Conservation (phyloP, 1,140 invertebrate genomes). For the Leptinotarsa defecta region DNA sequence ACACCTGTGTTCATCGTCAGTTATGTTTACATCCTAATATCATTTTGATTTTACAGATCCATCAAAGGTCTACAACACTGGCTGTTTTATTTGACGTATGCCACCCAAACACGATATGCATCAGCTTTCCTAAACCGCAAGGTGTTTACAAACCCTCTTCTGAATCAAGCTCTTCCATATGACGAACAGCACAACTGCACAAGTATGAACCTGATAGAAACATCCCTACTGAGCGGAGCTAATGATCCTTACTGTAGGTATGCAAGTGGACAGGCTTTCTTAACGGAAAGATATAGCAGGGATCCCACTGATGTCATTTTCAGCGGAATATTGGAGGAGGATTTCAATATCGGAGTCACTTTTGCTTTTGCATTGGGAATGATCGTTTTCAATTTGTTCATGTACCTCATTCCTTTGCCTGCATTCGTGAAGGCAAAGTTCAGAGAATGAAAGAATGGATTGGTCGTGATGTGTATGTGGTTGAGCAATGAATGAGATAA, state of each 20-base stretch:
- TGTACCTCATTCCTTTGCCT: constrained; percentile 84
- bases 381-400: constrained; percentile 79
- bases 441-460: constrained; percentile 61
- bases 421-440: constrained; percentile 89
- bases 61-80: constrained; percentile 76
- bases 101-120: constrained; percentile 76
- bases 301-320: constrained; percentile 65
- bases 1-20: too few relatives aligned
- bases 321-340: constrained; percentile 68
- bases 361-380: constrained; percentile 82
- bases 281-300: constrained; percentile 73
- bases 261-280: constrained; percentile 69
- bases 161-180: constrained; percentile 59
- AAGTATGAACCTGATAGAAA: constrained; percentile 59
- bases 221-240: constrained; percentile 55
- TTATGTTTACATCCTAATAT: background rate
- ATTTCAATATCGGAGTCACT: constrained; percentile 80
- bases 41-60: constrained; percentile 58
- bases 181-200: constrained; percentile 61
- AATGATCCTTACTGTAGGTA: constrained; percentile 56
- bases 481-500: too few relatives aligned
- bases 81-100: constrained; percentile 79
- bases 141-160: constrained; percentile 65
- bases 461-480: too few relatives aligned
- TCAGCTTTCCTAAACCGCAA: constrained; percentile 72